Evolutionary conservation across 2,797 vertebrate species (phyloP).

Genomic region (Toxotes lorentzi): DNA sequence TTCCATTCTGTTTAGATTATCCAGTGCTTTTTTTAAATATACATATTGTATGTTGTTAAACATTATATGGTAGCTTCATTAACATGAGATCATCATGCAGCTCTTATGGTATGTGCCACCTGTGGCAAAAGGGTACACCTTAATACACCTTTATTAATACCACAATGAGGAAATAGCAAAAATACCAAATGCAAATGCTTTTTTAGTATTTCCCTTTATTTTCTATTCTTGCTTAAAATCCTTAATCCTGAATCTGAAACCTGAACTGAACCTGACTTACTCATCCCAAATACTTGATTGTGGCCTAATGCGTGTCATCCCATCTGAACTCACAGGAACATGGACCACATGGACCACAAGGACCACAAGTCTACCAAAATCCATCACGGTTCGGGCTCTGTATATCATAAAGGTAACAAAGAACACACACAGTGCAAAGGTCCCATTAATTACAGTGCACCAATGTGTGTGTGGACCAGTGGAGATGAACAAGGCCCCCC

Average conservation of each 20-base stretch:
- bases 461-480: slow-evolving; percentile 57
- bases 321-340: background rate
- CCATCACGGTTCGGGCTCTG: slow-evolving; percentile 52
- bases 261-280: background rate
- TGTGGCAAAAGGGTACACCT: no score
- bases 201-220: background rate
- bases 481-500: slow-evolving; percentile 63
- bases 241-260: slow-evolving; percentile 8
- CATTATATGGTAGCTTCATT: background rate
- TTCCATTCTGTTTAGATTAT: background rate
- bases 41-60: background rate
- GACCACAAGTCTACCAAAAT: slow-evolving; percentile 50
- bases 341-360: background rate
- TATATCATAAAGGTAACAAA: slow-evolving; percentile 52
- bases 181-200: background rate
- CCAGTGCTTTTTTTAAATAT: background rate
- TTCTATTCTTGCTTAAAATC: background rate
- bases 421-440: slow-evolving; percentile 8
- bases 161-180: no score
- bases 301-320: background rate
- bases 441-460: slow-evolving; percentile 63
- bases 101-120: background rate
- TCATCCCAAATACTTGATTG: background rate
- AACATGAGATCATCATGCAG: background rate
- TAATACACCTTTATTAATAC: no score